Conservation (phyloP, 2,797 vertebrate species). For the Enteromius paludinosus region DNA sequence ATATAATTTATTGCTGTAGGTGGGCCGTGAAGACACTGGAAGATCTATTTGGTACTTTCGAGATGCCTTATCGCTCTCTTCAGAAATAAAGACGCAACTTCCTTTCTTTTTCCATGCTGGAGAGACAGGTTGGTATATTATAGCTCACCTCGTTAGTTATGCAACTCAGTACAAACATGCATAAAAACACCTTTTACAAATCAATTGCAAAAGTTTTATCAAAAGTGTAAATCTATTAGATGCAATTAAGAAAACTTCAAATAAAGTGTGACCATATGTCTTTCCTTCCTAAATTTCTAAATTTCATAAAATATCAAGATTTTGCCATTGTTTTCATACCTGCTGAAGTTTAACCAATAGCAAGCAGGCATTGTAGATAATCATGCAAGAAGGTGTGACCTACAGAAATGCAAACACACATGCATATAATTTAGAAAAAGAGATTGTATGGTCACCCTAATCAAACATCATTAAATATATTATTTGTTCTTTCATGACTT, state of each 20-base stretch:
- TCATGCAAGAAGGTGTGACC: neutral
- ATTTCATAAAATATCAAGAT: neutral
- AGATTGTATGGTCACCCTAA: too few relatives aligned
- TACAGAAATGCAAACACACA: too few relatives aligned
- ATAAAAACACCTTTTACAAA: neutral
- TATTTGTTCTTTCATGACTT: too few relatives aligned
- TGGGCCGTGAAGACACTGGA: constrained; percentile 88
- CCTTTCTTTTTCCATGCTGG: constrained; percentile 93
- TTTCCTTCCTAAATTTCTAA: neutral
- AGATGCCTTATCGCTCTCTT: constrained; percentile 83
- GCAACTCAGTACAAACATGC: neutral
- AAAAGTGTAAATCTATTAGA: neutral
- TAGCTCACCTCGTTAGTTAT: neutral
- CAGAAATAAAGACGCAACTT: constrained; percentile 72
- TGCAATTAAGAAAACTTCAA: neutral
- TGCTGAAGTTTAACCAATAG: neutral
- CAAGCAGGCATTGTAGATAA: neutral
- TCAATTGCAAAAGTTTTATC: neutral
- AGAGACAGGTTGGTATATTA: constrained; percentile 83
- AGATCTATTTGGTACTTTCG: constrained; percentile 83
- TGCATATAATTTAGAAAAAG: too few relatives aligned
- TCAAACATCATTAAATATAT: too few relatives aligned
- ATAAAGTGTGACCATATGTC: neutral
- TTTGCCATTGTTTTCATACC: too few relatives aligned
- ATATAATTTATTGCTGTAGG: constrained; percentile 70